A percentile compares a stretch with the other conserved stretches of the same genome.
Conservation (phyloP, 2,888 invertebrate species). For the Sisyra terminalis region DNA sequence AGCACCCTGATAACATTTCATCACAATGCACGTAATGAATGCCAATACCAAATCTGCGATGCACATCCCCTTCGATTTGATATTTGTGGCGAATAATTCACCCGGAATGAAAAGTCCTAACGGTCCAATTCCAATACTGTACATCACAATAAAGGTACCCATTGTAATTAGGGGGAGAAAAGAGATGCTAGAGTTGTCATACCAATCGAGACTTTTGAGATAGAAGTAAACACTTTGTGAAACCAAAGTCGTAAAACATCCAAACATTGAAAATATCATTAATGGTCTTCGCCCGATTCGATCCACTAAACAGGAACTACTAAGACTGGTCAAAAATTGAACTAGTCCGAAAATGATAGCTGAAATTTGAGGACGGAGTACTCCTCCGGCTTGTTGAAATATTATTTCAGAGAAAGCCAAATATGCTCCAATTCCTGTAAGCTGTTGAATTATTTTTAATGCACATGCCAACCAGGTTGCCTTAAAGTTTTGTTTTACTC, state of each 20-base stretch:
- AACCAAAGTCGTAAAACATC: constrained; percentile 21
- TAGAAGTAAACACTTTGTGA: constrained; percentile 22
- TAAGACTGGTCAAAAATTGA: constrained; percentile 36
- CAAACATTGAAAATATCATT: constrained; percentile 36
- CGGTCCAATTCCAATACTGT: constrained; percentile 26
- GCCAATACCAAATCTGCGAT: constrained; percentile 27
- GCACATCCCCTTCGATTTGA: constrained; percentile 30
- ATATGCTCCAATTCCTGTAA: constrained; percentile 31
- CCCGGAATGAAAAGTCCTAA: constrained; percentile 27
- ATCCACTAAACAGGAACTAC: constrained; percentile 41
- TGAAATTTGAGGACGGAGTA: constrained; percentile 33
- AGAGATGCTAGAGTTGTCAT: constrained; percentile 13
- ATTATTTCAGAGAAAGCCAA: constrained; percentile 45
- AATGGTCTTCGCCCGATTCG: constrained; percentile 45
- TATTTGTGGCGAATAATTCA: constrained; percentile 29
- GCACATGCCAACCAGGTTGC: constrained; percentile 10
- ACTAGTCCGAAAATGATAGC: constrained; percentile 40
- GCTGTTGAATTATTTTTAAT: constrained; percentile 9
- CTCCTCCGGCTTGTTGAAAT: constrained; percentile 31
- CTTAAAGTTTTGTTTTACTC: constrained; percentile 11
- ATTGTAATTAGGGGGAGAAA: constrained; percentile 25
- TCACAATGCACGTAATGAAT: constrained; percentile 22
- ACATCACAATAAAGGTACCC: constrained; percentile 24
- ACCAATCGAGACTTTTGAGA: constrained; percentile 18
- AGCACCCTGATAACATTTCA: constrained; percentile 24